phyloP scores from a whole-genome alignment of 1,140 invertebrate species.

The Ceratitis capitata region DNA sequence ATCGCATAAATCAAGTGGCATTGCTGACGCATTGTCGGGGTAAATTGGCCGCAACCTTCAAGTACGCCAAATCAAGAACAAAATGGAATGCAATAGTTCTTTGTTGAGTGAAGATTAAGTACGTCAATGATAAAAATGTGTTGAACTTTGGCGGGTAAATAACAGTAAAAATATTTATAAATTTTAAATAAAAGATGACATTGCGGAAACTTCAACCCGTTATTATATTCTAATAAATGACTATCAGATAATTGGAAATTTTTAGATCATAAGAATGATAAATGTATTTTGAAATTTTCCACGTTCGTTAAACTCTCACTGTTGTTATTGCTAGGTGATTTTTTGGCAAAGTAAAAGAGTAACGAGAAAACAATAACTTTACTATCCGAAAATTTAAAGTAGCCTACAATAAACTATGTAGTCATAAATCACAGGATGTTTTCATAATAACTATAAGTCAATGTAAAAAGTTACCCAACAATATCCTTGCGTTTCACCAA shows the following conservation, averaged over 20 bases:
- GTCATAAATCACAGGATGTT: no score
- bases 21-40: slow-evolving; percentile 30
- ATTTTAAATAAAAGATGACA: neutral
- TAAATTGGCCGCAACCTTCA: slow-evolving; percentile 26
- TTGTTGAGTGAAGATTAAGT: slow-evolving; percentile 8
- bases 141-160: neutral
- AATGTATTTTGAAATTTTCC: no score
- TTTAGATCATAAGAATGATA: neutral
- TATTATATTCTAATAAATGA: neutral
- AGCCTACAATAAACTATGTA: no score
- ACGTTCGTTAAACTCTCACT: no score
- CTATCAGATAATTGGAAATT: neutral
- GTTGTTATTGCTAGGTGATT: no score
- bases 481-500: no score
- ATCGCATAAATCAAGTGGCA: slow-evolving; percentile 31
- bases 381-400: no score
- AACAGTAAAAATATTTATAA: slow-evolving; percentile 15
- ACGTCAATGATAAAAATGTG: neutral
- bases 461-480: no score
- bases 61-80: neutral
- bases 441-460: no score
- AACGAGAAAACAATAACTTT: no score
- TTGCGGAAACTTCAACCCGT: neutral
- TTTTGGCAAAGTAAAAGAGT: no score
- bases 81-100: neutral